Conservation (phyloP, 2,888 invertebrate species). For the Dusona sp. region DNA sequence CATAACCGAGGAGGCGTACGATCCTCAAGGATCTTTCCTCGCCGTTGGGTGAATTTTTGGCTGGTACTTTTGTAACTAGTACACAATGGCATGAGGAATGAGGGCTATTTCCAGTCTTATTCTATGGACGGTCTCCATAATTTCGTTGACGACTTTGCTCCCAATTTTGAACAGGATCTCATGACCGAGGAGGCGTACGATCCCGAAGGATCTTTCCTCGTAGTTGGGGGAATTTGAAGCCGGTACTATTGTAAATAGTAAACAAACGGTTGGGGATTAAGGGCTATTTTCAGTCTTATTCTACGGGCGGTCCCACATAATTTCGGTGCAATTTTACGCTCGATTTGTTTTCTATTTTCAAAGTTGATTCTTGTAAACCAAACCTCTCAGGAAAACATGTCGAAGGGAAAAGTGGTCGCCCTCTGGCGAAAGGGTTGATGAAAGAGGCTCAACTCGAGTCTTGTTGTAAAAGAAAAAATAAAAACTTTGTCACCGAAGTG, state of each 20-base stretch:
- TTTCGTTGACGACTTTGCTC: conserved; percentile 59
- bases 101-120: neutral
- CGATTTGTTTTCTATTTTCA: conserved; percentile 37
- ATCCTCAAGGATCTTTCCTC: neutral
- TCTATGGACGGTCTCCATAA: neutral
- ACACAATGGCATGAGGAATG: neutral
- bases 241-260: neutral
- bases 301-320: neutral
- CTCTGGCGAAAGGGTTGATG: neutral
- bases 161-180: conserved; percentile 63
- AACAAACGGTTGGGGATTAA: neutral
- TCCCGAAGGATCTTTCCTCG: neutral
- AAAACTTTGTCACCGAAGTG: conserved; percentile 58
- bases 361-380: conserved; percentile 52
- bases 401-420: neutral
- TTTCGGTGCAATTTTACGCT: conserved; percentile 29
- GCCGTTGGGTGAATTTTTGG: neutral
- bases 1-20: conserved; percentile 18
- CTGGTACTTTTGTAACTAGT: neutral
- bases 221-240: neutral
- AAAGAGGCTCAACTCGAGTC: neutral
- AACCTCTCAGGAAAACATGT: conserved; percentile 52
- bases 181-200: conserved; percentile 11
- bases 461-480: conserved; percentile 18
- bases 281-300: neutral